Evolutionary conservation across 2,797 vertebrate species (phyloP).

Genomic region (Artibeus lituratus): DNA sequence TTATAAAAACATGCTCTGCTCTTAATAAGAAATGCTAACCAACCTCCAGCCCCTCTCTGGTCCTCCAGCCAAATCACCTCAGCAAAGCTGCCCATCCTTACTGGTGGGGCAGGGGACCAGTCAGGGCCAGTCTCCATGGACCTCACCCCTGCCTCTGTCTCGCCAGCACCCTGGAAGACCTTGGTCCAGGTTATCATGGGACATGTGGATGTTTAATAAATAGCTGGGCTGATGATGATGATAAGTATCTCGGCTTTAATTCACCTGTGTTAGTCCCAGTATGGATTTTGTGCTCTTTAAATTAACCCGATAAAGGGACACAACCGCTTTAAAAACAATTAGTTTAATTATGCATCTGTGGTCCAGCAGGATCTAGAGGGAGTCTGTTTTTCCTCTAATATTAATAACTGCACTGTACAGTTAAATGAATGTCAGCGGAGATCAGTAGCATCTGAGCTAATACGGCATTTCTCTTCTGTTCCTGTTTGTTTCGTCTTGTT

Average conservation of each 20-base stretch:
- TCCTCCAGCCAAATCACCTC: background rate
- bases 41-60: background rate
- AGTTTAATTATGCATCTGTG: constrained; percentile 43
- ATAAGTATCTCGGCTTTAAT: constrained; percentile 24
- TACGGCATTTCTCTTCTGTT: constrained; percentile 75
- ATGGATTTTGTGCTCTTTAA: constrained; percentile 55
- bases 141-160: background rate
- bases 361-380: background rate
- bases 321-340: constrained; percentile 52
- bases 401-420: constrained; percentile 42
- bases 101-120: background rate
- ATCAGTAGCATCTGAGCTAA: constrained; percentile 55
- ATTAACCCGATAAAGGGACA: constrained; percentile 58
- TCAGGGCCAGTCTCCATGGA: background rate
- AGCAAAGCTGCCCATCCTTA: background rate
- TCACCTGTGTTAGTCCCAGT: constrained; percentile 29
- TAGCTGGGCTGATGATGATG: background rate
- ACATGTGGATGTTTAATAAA: background rate
- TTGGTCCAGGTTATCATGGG: background rate
- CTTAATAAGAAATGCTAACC: constrained; percentile 1
- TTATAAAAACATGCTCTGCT: constrained; percentile 8
- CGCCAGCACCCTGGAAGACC: background rate
- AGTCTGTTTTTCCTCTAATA: constrained; percentile 26
- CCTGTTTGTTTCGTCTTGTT: constrained; percentile 61
- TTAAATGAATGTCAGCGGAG: background rate